Evolutionary conservation across 2,888 invertebrate species (phyloP), one percentile per base, ranked within the genome.

Genomic region (Diaprepes abbreviatus): DNA sequence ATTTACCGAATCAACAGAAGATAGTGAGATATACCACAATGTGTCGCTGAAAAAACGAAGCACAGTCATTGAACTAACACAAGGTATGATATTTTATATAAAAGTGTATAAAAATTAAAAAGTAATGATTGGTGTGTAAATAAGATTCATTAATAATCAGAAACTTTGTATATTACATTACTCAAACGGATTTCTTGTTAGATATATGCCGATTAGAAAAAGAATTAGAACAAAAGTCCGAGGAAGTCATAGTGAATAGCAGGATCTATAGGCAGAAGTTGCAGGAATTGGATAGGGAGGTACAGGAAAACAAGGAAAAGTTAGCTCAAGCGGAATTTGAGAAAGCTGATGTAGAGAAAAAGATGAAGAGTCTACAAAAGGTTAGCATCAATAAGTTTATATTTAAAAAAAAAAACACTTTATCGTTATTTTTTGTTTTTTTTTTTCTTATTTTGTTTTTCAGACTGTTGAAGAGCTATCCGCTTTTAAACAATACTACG

Each of bases 181-280:
- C n/a, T n/a, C n/a, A n/a, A n/a, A n/a, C n/a, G n/a, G n/a, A n/a
- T n/a, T 54, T 63, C 19, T 1, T 40, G 33, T 55, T 45, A 70
- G 70, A 70, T 19, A 55, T 71, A 12, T 45, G 31, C 14, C 71
- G 74, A 6, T 68, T 75, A 17, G 84, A 85, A 66, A 82, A 84
- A 33, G 87, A 87, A 71, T 81, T 85, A 43, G 83, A 84, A 60
- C 79, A 85, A n/a, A 73, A 74, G 60, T 64, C 66, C 5, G 69
- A 68, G 12, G 72, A 74, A 57, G 45, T 75, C 3, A 21, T 57
- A 10, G 40, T 48, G 10, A 67, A 63, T 14, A 66, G 72, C 33
- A 57, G 58, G 35, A 74, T 63, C 63, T 66, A 63, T 38, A 21
- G 50, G 14, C 50, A 86, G 50, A 85, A 86, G 72, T 81, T 87